Evolutionary conservation across 2,797 vertebrate genomes (phyloP).

Genomic region (Simalia tracyae): DNA sequence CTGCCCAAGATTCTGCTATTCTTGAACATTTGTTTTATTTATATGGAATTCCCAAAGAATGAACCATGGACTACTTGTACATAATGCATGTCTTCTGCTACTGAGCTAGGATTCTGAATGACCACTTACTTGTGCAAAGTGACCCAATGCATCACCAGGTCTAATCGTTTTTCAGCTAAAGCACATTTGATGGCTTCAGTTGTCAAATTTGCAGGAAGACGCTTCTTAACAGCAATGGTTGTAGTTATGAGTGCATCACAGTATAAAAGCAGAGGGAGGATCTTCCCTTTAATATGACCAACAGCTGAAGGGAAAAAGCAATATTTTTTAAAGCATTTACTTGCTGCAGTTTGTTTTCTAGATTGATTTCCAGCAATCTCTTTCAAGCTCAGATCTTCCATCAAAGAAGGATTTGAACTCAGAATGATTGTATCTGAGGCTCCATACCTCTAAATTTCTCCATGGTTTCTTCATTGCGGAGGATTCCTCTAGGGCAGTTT

Average conservation of each 20-base stretch:
- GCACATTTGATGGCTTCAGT: constrained; percentile 72
- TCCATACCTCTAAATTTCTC: constrained; percentile 72
- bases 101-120: neutral
- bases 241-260: constrained; percentile 75
- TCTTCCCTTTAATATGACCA: constrained; percentile 57
- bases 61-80: too few species aligned
- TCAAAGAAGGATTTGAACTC: neutral
- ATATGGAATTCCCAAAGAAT: neutral
- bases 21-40: neutral
- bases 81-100: neutral
- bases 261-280: constrained; percentile 74
- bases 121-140: constrained; percentile 74
- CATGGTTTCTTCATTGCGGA: constrained; percentile 75
- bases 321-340: neutral
- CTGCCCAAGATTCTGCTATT: neutral
- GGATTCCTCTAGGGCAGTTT: constrained; percentile 74
- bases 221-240: constrained; percentile 44
- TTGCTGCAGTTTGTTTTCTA: neutral
- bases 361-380: neutral
- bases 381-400: neutral
- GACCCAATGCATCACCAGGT: constrained; percentile 75
- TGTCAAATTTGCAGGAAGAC: constrained; percentile 70
- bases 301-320: constrained; percentile 49
- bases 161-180: constrained; percentile 68
- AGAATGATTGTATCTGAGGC: neutral